Evolutionary conservation across 2,113 vertebrate species (phyloP).

Genomic region (Heterocephalus glaber): DNA sequence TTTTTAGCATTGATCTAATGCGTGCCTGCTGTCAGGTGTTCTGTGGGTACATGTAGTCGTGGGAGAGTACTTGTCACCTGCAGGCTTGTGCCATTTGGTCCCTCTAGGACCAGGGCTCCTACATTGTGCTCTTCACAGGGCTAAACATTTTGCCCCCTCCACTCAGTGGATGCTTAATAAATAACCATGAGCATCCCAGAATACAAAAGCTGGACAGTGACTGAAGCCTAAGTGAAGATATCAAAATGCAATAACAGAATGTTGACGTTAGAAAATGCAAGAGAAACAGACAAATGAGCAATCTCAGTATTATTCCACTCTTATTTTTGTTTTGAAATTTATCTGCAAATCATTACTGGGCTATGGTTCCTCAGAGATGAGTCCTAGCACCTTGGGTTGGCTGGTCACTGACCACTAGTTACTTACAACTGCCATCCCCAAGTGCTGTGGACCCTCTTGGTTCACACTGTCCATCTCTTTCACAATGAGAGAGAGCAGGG

Average conservation of each 20-base stretch:
- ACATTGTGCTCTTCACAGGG: too few species aligned
- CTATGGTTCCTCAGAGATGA: neutral
- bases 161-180: neutral
- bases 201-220: neutral
- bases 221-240: neutral
- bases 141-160: neutral
- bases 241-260: neutral
- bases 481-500: neutral
- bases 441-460: accelerated
- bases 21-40: neutral
- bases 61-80: neutral
- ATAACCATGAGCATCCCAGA: neutral
- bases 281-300: neutral
- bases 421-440: neutral
- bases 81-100: neutral
- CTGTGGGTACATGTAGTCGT: neutral
- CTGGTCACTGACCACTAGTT: too few species aligned
- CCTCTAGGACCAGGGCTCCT: neutral
- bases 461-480: neutral
- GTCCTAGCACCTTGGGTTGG: neutral
- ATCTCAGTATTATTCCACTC: neutral
- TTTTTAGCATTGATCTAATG: neutral
- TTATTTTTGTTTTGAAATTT: neutral
- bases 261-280: neutral
- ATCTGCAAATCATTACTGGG: neutral